phyloP scores from a whole-genome alignment of 2,888 invertebrate genomes.

The Epiblema foenella region DNA sequence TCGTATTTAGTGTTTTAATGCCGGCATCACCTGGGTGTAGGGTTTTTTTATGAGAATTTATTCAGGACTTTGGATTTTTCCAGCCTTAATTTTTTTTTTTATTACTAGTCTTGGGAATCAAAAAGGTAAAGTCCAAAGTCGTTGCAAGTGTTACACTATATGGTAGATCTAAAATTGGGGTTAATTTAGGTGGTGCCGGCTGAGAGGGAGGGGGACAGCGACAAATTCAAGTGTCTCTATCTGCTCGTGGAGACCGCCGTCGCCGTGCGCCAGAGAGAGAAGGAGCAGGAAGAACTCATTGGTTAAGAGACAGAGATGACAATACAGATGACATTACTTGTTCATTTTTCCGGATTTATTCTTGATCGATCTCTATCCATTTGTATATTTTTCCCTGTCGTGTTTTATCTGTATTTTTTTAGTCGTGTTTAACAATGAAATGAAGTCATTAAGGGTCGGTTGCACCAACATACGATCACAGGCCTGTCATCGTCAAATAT shows the following conservation, averaged over 20 bases:
- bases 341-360: neutral
- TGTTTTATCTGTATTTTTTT: too few species aligned
- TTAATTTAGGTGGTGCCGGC: slow-evolving; percentile 72
- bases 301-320: too few species aligned
- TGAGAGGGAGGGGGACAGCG: slow-evolving; percentile 56
- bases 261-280: slow-evolving; percentile 73
- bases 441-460: too few species aligned
- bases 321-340: neutral
- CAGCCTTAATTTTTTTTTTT: too few species aligned
- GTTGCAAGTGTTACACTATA: slow-evolving; percentile 30
- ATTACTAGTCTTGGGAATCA: too few species aligned
- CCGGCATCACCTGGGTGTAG: slow-evolving; percentile 73
- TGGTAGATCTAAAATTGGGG: slow-evolving; percentile 28
- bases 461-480: too few species aligned
- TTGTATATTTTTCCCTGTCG: too few species aligned
- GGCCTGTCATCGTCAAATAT: too few species aligned
- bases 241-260: slow-evolving; percentile 75
- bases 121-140: neutral
- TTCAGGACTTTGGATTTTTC: neutral
- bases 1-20: slow-evolving; percentile 68
- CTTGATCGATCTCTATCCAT: too few species aligned
- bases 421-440: too few species aligned
- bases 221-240: slow-evolving; percentile 74
- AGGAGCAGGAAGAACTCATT: slow-evolving; percentile 60
- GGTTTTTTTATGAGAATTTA: neutral